Evolutionary conservation across 2,888 invertebrate genomes (phyloP), one percentile per base, ranked within the genome.

Genomic region (Diarsia brunnea): DNA sequence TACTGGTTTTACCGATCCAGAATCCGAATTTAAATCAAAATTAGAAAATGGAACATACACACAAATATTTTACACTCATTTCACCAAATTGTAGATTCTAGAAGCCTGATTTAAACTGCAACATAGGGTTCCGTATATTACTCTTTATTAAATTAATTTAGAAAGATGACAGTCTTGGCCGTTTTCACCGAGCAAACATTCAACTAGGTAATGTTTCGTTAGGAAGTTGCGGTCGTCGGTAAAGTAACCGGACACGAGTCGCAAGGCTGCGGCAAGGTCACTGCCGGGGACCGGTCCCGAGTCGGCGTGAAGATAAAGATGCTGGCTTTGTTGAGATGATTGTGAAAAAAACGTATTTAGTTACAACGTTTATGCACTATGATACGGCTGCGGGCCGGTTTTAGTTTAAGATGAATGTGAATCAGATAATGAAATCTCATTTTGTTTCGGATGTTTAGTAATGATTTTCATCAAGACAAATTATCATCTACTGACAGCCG

Each of bases 241-340:
- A 12, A 69, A 69, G 90, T 91, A 92, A 92, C 84, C 31, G 66
- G 75, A 92, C 64, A 75, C 78, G 67, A 58, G 73, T 49, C 45
- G 82, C 89, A 88, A 92, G 92, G 92, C 83, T 84, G 78, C 3
- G 51, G 69, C 78, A 91, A 93, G 93, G 93, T 91, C 91, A 90
- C 86, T 90, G 89, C 69, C 88, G 84, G 75, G 73, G 69, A 84
- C 76, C 81, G 77, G 81, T 81, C 75, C n/a, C 2, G n/a, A 14
- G 70, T 8, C 24, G 27, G 69, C 10, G 53, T 14, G 38, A 73
- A 64, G 55, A 70, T 69, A 65, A 76, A 75, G 75, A 75, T 68
- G 63, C 21, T 27, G 27, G 11, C 58, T 60, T 49, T 70, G 67
- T 83, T 58, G 2, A 78, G n/a, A 66, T 51, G 5, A 31, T 47